A percentile compares a stretch with the other conserved stretches of the same genome.
phyloP scores from a whole-genome alignment of 1,140 invertebrate species.

The Cherax destructor region DNA sequence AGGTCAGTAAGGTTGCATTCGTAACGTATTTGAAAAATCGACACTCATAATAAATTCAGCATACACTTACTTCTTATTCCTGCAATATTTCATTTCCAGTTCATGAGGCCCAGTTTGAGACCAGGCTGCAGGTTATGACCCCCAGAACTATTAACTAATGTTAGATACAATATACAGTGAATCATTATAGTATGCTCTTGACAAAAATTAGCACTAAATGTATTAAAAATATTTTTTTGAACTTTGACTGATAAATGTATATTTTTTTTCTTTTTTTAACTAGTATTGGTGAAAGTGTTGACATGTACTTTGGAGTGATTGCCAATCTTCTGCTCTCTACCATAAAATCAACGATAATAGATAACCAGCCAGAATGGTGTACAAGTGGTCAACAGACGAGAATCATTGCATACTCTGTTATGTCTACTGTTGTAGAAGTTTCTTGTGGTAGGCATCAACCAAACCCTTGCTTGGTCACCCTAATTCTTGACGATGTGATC shows the following conservation, averaged over 20 bases:
- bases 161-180: too few relatives aligned
- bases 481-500: slow-evolving; percentile 8
- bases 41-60: too few relatives aligned
- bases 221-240: too few relatives aligned
- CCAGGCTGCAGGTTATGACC: too few relatives aligned
- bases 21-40: too few relatives aligned
- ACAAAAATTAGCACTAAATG: too few relatives aligned
- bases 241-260: too few relatives aligned
- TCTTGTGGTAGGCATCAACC: slow-evolving; percentile 18
- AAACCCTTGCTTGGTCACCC: background rate
- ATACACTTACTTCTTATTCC: too few relatives aligned
- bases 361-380: slow-evolving; percentile 19
- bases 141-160: too few relatives aligned
- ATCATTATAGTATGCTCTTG: too few relatives aligned
- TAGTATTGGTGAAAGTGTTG: slow-evolving; percentile 30
- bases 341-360: background rate
- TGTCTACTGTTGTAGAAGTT: background rate
- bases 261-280: background rate
- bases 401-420: slow-evolving; percentile 15
- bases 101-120: too few relatives aligned
- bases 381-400: slow-evolving; percentile 26
- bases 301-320: slow-evolving; percentile 14
- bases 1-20: background rate
- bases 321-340: slow-evolving; percentile 10
- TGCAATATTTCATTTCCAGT: too few relatives aligned